phyloP scores from a whole-genome alignment of 2,797 vertebrate species.

The Muscicapa striata region DNA sequence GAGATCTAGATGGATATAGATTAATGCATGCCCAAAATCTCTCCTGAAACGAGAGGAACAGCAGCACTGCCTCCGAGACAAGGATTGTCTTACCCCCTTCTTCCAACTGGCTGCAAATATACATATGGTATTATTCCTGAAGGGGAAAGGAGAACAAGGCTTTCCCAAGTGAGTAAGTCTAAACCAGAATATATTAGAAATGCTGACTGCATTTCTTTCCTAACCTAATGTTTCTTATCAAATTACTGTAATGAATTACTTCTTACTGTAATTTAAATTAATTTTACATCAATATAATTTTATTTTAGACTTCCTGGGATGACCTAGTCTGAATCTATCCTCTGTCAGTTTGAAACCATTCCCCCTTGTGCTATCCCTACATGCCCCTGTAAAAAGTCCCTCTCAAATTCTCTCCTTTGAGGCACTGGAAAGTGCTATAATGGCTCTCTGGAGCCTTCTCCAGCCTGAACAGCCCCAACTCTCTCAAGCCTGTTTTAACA shows the following conservation, averaged over 20 bases:
- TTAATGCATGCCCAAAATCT: not conserved
- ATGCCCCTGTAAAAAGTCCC: not conserved
- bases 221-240: not conserved
- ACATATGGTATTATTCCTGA: not conserved
- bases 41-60: not conserved
- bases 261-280: not conserved
- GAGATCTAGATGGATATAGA: not conserved
- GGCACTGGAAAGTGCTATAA: not conserved
- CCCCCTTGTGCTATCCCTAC: not conserved
- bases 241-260: not conserved
- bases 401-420: not conserved
- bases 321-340: not conserved
- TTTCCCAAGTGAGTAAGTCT: not conserved
- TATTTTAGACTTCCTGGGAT: not conserved
- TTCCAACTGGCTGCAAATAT: not conserved
- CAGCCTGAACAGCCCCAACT: not conserved
- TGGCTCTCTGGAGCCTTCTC: not conserved
- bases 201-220: not conserved
- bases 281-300: not conserved
- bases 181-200: not conserved
- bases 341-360: not conserved
- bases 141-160: not conserved
- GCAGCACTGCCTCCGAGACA: not conserved
- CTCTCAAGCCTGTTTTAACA: not conserved
- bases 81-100: not conserved